Percentiles rank a stretch among this genome's conserved stretches.
These are phyloP conservation scores for Plodia interpunctella DNA, from an alignment of 1,140 invertebrate genomes.

Conservation along the genomic window DNA sequence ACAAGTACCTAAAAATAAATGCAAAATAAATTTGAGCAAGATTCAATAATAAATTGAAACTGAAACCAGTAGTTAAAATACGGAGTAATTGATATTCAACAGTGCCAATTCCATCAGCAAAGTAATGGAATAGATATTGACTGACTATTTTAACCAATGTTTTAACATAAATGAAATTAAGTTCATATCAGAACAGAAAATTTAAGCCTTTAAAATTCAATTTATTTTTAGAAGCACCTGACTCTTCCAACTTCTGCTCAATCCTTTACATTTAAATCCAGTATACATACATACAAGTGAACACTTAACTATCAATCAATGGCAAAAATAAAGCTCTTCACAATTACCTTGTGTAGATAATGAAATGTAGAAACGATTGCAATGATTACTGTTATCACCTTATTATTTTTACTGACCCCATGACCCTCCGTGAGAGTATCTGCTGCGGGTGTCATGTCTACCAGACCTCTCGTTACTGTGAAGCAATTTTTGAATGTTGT, in stretches of 20 bases:
- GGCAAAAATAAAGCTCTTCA: neutral
- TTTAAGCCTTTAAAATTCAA: no score
- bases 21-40: neutral
- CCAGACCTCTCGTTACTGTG: neutral
- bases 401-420: neutral
- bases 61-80: neutral
- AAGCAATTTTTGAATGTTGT: constrained; percentile 7
- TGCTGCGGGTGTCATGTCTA: neutral
- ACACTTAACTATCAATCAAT: neutral
- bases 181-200: no score
- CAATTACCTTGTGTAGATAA: neutral
- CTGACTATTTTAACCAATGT: no score
- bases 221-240: no score
- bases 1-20: neutral
- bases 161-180: no score
- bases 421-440: neutral
- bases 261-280: neutral
- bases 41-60: neutral
- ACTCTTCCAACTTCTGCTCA: neutral
- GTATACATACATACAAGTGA: neutral
- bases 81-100: neutral
- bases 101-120: no score
- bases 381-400: neutral
- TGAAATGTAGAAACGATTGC: neutral
- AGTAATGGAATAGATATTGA: no score